Conservation (phyloP, 2,113 vertebrate species). For the Dasyurus viverrinus region DNA sequence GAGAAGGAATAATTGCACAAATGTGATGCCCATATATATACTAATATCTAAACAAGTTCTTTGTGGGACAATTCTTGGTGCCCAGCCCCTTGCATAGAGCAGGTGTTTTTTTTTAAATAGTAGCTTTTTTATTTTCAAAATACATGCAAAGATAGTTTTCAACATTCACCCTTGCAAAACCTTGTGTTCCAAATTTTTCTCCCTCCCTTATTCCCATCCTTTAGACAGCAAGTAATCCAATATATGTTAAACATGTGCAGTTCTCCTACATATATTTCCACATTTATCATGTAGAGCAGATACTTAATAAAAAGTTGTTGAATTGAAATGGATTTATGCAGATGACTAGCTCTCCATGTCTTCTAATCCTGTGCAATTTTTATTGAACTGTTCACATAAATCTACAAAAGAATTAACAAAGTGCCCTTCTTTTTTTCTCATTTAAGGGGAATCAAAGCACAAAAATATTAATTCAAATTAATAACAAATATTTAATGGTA, state of each 20-base stretch:
- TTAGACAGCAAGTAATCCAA: too few species aligned
- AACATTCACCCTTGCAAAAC: too few species aligned
- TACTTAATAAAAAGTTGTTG: not conserved
- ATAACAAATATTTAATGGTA: not conserved
- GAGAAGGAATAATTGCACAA: not conserved
- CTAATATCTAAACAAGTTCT: not conserved
- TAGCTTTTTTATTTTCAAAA: too few species aligned
- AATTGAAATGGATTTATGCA: not conserved
- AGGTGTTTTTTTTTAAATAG: not conserved
- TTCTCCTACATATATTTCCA: too few species aligned
- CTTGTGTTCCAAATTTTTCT: too few species aligned
- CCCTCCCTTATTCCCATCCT: too few species aligned
- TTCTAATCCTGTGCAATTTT: not conserved
- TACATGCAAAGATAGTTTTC: too few species aligned
- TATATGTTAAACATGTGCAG: too few species aligned
- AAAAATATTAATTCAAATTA: not conserved
- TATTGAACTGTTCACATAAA: not conserved
- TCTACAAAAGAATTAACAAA: not conserved
- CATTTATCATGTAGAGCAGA: not conserved
- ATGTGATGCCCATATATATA: not conserved
- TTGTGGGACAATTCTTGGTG: not conserved
- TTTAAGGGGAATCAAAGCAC: not conserved
- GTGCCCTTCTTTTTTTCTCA: not conserved
- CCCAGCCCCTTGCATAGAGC: not conserved
- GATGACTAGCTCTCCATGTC: not conserved